Conservation (phyloP, 2,113 vertebrate species). For the Illadopsis cleaveri region DNA sequence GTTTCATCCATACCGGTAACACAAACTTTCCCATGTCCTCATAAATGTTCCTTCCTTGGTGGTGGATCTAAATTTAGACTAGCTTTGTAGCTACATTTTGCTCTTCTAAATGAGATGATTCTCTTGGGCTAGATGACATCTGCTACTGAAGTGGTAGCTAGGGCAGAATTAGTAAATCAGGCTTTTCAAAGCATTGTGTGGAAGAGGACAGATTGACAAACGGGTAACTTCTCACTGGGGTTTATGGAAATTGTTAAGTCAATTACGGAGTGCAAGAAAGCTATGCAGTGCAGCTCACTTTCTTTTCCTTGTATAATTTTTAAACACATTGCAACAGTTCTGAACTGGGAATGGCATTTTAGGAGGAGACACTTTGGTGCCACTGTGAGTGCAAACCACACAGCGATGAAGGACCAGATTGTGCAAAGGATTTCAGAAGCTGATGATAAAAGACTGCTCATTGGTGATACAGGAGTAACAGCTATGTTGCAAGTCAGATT, state of each 20-base stretch:
- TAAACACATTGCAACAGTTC: not conserved
- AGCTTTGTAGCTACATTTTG: slow-evolving; percentile 30
- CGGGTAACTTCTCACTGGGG: slow-evolving; percentile 8
- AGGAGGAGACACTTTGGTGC: not conserved
- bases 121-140: slow-evolving; percentile 44
- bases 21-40: not conserved
- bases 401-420: not conserved
- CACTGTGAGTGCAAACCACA: not conserved
- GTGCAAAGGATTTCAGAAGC: not conserved
- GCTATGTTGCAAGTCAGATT: slow-evolving; percentile 9
- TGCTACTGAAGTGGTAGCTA: slow-evolving; percentile 50
- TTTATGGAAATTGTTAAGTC: slow-evolving; percentile 13
- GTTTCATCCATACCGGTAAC: not conserved
- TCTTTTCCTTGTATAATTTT: slow-evolving; percentile 1
- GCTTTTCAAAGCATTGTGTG: not conserved
- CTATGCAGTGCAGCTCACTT: not conserved
- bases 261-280: not conserved
- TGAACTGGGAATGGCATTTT: not conserved
- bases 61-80: slow-evolving; percentile 25
- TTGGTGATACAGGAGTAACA: not conserved
- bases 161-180: slow-evolving; percentile 56
- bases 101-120: slow-evolving; percentile 21
- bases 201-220: slow-evolving; percentile 6
- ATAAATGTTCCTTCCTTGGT: not conserved
- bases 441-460: not conserved